phyloP scores from a whole-genome alignment of 2,797 vertebrate genomes.

The Pteropus rufus region DNA sequence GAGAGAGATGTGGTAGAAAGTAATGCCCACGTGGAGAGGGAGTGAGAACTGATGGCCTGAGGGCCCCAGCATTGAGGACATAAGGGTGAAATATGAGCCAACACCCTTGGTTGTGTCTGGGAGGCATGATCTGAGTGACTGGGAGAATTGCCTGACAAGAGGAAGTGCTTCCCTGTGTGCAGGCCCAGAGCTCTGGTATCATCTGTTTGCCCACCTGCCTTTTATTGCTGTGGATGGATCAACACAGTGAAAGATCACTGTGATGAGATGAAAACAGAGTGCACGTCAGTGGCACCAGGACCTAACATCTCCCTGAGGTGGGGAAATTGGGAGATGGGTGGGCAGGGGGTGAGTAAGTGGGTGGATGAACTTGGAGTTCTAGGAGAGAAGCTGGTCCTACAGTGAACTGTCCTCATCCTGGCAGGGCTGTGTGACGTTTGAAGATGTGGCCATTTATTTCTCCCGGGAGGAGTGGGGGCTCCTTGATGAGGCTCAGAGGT shows the following conservation, averaged over 20 bases:
- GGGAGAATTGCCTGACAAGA: background rate
- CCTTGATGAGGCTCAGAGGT: constrained; percentile 47
- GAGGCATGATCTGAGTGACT: background rate
- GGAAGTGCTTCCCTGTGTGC: background rate
- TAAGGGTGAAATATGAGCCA: background rate
- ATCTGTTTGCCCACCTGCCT: background rate
- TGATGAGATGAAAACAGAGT: background rate
- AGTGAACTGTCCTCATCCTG: background rate
- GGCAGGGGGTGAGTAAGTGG: background rate
- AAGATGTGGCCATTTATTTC: constrained; percentile 71
- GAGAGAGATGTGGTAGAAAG: background rate
- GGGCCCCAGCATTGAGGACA: background rate
- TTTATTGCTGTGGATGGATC: background rate
- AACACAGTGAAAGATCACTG: background rate
- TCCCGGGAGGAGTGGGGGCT: constrained; percentile 65
- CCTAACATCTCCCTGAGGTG: background rate
- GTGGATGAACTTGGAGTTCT: background rate
- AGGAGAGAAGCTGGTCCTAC: background rate
- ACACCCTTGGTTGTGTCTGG: background rate
- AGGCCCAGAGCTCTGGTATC: background rate
- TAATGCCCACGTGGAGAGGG: background rate
- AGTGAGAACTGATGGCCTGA: background rate
- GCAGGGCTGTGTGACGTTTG: constrained; percentile 66
- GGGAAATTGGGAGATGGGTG: background rate
- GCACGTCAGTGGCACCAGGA: background rate